Evolutionary conservation across 2,113 vertebrate genomes (phyloP), one percentile per base, ranked within the genome.

Genomic region (Heloderma charlesbogerti): DNA sequence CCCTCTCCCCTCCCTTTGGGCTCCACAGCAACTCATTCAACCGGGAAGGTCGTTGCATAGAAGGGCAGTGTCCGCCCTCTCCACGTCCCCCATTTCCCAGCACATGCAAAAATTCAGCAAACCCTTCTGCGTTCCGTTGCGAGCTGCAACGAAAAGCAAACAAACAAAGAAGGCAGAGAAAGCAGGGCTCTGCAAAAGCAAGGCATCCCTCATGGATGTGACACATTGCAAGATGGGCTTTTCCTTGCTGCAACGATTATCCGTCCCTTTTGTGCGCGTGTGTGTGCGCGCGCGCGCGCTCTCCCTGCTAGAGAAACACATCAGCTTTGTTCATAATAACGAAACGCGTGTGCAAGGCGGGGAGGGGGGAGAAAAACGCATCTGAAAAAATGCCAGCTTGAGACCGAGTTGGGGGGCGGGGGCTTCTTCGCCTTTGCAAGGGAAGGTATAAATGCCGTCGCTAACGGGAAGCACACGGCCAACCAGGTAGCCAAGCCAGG

Each of bases 31-130:
- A 48, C 71, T 78, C 88, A 3, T 90, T 80, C 89, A 29, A 29
- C 2, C 3, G 43, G 54, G 71, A 75, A 83, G 90, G 69, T 91
- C 57, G 34, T 78, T 91, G 25, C 10, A 1, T 20, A 25, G 37
- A 31, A 93, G 92, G 89, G 83, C 94, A 78, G 91, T 20, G 34
- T 34, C 60, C 88, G 43, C 2, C 31, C 85, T 86, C 77, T 75
- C 40, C 10, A 7, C 5, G 7, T 8, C 6, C 15, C 25, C 51
- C 3, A 1, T 66, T n/a, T 40, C 29, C 37, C 22, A 20, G 20
- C 20, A 1, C 54, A 3, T 78, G 63, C 2, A 6, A 6, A n/a
- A 27, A 13, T 51, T 3, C 0, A 43, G n/a, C 45, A 34, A 16
- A 57, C 13, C 72, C 6, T n/a, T 89, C 79, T 77, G 88, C 75